Conservation (phyloP, 1,140 invertebrate species). For the Protaetia brevitarsis region DNA sequence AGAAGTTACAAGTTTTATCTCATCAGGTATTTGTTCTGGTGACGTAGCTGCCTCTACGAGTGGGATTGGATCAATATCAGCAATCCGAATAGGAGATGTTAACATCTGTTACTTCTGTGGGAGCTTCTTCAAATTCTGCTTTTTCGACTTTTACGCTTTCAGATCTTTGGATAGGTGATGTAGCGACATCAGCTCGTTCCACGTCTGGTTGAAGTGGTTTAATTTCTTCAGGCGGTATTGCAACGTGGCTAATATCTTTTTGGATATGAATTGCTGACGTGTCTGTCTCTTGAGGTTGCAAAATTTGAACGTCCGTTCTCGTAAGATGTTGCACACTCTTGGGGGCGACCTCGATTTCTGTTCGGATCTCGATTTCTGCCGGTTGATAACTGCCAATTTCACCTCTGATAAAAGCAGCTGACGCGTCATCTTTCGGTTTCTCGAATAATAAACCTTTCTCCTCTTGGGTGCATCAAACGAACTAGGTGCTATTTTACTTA, state of each 20-base stretch:
- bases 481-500: slow-evolving; percentile 24
- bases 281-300: no score
- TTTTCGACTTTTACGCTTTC: no score
- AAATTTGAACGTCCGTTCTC: slow-evolving; percentile 31
- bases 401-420: slow-evolving; percentile 16
- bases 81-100: neutral
- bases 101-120: neutral
- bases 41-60: neutral
- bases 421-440: neutral
- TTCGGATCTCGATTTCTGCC: slow-evolving; percentile 1
- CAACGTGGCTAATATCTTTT: slow-evolving; percentile 41
- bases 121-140: no score
- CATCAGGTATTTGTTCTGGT: neutral
- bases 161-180: neutral
- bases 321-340: neutral
- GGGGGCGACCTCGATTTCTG: neutral
- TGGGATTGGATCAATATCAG: neutral
- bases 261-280: no score
- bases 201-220: no score
- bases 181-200: neutral
- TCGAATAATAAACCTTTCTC: neutral
- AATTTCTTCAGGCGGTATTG: slow-evolving; percentile 33
- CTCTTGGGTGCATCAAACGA: slow-evolving; percentile 17
- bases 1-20: neutral
- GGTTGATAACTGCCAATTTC: slow-evolving; percentile 7